Base-by-base conservation (phyloP, 2,113 vertebrate species). In the Takifugu bimaculatus region DNA sequence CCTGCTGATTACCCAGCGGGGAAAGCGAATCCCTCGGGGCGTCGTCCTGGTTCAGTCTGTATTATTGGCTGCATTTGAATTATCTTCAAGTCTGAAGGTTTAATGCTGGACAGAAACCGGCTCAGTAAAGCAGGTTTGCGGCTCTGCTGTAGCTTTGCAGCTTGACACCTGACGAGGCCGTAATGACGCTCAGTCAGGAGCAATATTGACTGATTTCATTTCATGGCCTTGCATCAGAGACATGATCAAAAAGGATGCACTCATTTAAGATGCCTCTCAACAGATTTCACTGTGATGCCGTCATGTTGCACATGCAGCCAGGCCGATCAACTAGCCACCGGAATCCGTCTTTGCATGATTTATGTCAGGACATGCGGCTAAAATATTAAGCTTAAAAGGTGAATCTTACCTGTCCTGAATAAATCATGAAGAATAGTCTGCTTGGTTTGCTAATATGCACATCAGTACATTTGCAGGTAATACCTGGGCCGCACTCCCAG, bases 371-470 rank as follows among this genome's bases (percentile, higher is more conserved):
- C 27, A 15, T 55, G 47, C 44, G 49, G 27, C 61, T 78, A 50
- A 72, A 79, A 77, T 82, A 79, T 79, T 84, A 62, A 66, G 50
- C 11, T 27, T 65, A 64, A 78, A 70, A 68, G 70, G 45, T 68
- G 68, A 80, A 83, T 85, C 57, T 75, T 70, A 64, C 77, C 63
- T 52, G 54, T 56, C 35, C 72, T 86, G 55, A 76, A 87, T 78
- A 80, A 87, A 81, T 88, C 70, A 87, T 85, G 60, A 71, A 63
- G 50, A 77, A 71, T 65, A 61, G 75, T 82, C 70, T 57, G 57
- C 44, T 44, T 67, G 62, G 67, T 60, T 76, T 26, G 25, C 58
- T 68, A 77, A 80, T 84, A 72, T 74, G 74, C 63, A 82, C 77
- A 72, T 74, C 39, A 65, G 77, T 69, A 85, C 70, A 71, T 63